Base-by-base conservation (phyloP, 1,140 invertebrate genomes). In the Zaprionus nigranus region DNA sequence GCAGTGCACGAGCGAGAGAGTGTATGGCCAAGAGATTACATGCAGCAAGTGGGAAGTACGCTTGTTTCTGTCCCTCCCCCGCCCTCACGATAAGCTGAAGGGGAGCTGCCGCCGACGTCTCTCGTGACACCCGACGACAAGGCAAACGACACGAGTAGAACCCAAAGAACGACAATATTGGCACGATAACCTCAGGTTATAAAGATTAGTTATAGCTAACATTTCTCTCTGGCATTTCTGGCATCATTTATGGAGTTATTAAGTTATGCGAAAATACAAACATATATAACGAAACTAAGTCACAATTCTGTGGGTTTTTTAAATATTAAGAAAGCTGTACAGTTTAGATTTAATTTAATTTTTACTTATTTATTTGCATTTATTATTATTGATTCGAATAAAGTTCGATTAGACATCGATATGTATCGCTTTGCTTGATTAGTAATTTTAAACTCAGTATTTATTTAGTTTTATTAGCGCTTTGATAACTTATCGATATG, bases 11-110 rank as follows among this genome's bases (percentile, higher is more conserved):
- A 68, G 78, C 71, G n/a, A 7, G 36, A 38, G 36, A 22, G 20
- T 15, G 38, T n/a, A n/a, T n/a, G 7, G 40, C 46, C 69, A 56
- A 54, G 40, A 51, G 73, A 54, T 87, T 88, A 84, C 74, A 78
- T 81, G 83, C 78, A 73, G 38, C 15, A 61, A 74, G 74, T 81
- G 66, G 78, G 56, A 82, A 72, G 83, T 75, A 81, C 87, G 58
- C 62, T 51, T 51, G 46, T 51, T 51, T 24, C 46, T 5, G 20
- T 61, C 40, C 5, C 34, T 24, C 30, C 54, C 13, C 17, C 17
- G 17, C 9, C 57, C 30, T 13, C 54, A 67, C 67, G 70, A 71
- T 63, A 38, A 62, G 62, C 30, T 54, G 34, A 60, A 57, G 63
- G 20, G 72, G 49, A 67, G 53, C 60, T 56, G 34, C 61, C 78